Base-by-base conservation (phyloP, 2,888 invertebrate species). In the Troilus luridus region DNA sequence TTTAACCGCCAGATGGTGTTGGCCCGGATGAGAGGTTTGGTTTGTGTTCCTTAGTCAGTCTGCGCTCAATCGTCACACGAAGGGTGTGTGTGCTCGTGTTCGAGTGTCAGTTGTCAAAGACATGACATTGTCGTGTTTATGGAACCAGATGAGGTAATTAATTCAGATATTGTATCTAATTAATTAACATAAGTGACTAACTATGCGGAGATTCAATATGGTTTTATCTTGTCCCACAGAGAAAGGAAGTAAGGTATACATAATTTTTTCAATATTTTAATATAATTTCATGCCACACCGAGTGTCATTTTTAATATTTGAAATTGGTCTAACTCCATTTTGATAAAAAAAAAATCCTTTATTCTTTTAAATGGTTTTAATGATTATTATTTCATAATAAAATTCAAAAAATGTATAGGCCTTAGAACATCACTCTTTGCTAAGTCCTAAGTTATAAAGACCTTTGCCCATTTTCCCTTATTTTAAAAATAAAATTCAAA, bases 1-100 rank as follows among this genome's bases (percentile, higher is more conserved):
- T 89, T 67, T 89, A 89, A 62, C 89, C 54, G 62, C 62, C 89
- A 89, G 89, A 89, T 89, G 89, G 89, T 89, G 89, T 89, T 64
- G 89, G 88, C 67, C 89, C 89, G 64, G 89, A 62, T 58, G 56
- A 58, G 85, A 21, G 7, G 21, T 6, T 56, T 41, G 5, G 56
- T 10, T 56, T 56, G n/a, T 11, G 56, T 81, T 54, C 12, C 6
- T n/a, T 56, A 77, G 72, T 72, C 17, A 72, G 72, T 58, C 56
- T 85, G 12, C 54, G 85, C n/a, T 56, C 85, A 9, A 77, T 77
- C 72, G 14, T 77, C 72, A 0, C 0, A 0, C 5, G 0, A 7
- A 10, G 11, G 41, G 72, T 27, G 19, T 77, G 19, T 41, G 41
- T 17, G 72, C n/a, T 19, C 41, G 41, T 58, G 54, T 56, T 1